Conservation (phyloP, 2,888 invertebrate genomes). For the Clusia tigrina region DNA sequence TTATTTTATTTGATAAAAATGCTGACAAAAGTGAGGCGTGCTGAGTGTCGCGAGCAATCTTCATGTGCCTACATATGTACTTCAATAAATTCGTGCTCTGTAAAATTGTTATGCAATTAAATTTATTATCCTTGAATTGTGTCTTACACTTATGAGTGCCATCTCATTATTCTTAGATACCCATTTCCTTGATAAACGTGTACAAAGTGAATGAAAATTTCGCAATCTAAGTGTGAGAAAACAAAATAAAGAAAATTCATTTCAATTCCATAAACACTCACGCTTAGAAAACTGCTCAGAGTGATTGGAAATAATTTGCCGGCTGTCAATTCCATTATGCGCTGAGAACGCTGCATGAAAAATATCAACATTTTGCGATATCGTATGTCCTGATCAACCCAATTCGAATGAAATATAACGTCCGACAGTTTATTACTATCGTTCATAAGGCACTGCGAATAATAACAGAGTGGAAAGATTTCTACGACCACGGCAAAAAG, state of each 20-base stretch:
- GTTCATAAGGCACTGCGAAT: conserved; percentile 38
- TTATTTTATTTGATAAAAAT: no score
- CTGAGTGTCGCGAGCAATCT: no score
- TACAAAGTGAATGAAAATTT: conserved; percentile 36
- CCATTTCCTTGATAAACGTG: conserved; percentile 35
- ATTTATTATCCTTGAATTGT: no score
- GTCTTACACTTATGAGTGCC: no score
- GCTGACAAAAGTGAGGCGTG: no score
- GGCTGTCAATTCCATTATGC: conserved; percentile 37
- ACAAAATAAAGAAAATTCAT: conserved; percentile 7
- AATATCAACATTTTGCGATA: conserved; percentile 37
- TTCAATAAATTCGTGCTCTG: no score
- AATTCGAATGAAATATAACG: conserved; percentile 41
- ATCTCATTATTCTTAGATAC: no score
- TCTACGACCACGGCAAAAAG: conserved; percentile 38
- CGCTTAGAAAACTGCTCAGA: conserved; percentile 38
- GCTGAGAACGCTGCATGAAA: conserved; percentile 42
- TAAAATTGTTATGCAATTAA: no score
- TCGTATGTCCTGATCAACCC: conserved; percentile 35
- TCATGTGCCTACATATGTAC: no score
- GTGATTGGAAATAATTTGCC: conserved; percentile 41
- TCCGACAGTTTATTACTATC: conserved; percentile 39
- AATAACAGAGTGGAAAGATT: conserved; percentile 42
- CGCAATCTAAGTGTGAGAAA: conserved; percentile 26
- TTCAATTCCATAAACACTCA: conserved; percentile 23